Conservation (phyloP, 37 sponge, comb jelly and placozoan genomes). For the Axinella damicornis region DNA sequence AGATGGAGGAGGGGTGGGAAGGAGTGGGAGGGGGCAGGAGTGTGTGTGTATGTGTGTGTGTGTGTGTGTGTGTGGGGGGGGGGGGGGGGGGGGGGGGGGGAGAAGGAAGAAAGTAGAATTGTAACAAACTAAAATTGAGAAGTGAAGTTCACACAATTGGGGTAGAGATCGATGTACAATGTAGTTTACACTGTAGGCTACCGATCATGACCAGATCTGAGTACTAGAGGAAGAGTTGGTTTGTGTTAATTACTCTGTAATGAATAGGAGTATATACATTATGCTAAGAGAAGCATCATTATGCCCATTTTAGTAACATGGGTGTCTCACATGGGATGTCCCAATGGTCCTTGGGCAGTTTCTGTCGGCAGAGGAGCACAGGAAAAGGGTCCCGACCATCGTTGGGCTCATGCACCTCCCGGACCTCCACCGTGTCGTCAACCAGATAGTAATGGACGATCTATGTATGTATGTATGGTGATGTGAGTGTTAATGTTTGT, state of each 20-base stretch:
- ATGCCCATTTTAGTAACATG: too few relatives aligned
- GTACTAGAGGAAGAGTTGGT: too few relatives aligned
- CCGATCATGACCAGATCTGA: too few relatives aligned
- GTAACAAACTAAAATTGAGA: not conserved
- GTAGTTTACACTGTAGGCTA: too few relatives aligned
- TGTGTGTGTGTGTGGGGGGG: too few relatives aligned
- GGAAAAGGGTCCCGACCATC: slow-evolving; percentile 98
- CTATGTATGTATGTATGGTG: slow-evolving; percentile 20
- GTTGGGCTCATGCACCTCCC: slow-evolving; percentile 93
- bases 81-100: not conserved
- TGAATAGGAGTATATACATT: too few relatives aligned
- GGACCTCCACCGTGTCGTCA: slow-evolving; percentile 94
- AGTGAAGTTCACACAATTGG: too few relatives aligned
- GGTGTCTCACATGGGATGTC: slow-evolving; percentile 67
- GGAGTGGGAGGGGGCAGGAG: too few relatives aligned
- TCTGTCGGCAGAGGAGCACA: slow-evolving; percentile 90
- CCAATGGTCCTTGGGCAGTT: slow-evolving; percentile 80
- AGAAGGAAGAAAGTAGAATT: not conserved
- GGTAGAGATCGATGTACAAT: too few relatives aligned
- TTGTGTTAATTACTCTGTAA: too few relatives aligned
- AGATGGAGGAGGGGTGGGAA: not conserved
- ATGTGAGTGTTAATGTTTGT: slow-evolving; percentile 6
- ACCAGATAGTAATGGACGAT: slow-evolving; percentile 94
- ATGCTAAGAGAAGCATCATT: too few relatives aligned
- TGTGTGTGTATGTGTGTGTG: too few relatives aligned